These are phyloP conservation scores for Phytoseiulus persimilis DNA, from an alignment of 2,888 invertebrate genomes.

Conservation along the genomic window DNA sequence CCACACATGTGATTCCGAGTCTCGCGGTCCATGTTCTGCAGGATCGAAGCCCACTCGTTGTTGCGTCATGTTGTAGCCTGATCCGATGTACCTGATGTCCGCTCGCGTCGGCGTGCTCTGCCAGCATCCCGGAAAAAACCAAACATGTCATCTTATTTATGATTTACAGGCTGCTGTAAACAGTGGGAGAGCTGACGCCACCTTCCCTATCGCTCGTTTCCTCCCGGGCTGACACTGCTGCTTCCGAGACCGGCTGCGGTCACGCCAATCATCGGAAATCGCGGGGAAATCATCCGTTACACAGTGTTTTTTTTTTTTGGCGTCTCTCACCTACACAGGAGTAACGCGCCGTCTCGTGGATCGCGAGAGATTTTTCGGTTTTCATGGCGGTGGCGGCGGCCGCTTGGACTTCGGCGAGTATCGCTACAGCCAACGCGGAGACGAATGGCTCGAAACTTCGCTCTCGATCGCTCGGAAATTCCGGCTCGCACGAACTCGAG, in stretches of 20 bases:
- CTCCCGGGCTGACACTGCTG: neutral
- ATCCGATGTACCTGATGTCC: neutral
- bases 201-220: neutral
- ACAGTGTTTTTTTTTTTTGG: neutral
- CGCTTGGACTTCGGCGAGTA: too few relatives aligned
- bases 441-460: neutral
- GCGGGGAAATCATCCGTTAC: neutral
- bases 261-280: neutral
- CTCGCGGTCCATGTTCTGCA: too few relatives aligned
- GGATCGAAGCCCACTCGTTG: too few relatives aligned
- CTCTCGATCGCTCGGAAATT: neutral
- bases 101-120: neutral
- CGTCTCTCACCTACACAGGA: neutral
- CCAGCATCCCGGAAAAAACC: neutral
- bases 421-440: neutral
- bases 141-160: neutral
- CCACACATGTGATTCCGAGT: too few relatives aligned
- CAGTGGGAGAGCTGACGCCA: neutral
- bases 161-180: neutral
- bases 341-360: neutral
- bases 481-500: neutral
- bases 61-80: neutral
- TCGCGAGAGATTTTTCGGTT: too few relatives aligned
- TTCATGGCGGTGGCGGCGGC: too few relatives aligned
- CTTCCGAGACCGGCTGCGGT: neutral